Evolutionary conservation across 2,888 invertebrate species (phyloP).

Genomic region (Chymomyza caudatula): DNA sequence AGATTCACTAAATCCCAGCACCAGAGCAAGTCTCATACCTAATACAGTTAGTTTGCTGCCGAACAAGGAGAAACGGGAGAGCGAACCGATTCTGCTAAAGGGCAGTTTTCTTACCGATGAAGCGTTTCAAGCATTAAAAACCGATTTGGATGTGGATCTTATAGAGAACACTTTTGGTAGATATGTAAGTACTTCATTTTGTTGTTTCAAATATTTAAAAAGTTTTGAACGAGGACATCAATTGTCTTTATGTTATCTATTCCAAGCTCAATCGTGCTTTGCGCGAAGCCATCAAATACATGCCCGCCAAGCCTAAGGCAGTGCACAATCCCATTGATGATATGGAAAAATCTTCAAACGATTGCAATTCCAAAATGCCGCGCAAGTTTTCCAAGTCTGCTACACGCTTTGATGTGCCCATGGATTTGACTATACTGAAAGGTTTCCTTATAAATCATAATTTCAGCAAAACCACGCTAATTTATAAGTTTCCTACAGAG

Average conservation of each 20-base stretch:
- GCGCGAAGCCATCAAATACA: slow-evolving; percentile 75
- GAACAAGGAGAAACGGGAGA: slow-evolving; percentile 65
- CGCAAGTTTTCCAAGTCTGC: slow-evolving; percentile 86
- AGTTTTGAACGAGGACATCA: background rate
- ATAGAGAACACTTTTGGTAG: slow-evolving; percentile 77
- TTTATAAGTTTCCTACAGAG: slow-evolving; percentile 76
- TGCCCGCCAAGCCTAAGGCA: slow-evolving; percentile 56
- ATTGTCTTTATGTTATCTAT: background rate
- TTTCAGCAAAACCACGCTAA: background rate
- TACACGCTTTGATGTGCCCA: slow-evolving; percentile 86
- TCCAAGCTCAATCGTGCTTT: slow-evolving; percentile 74
- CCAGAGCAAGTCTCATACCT: slow-evolving; percentile 82
- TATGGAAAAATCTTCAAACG: slow-evolving; percentile 52
- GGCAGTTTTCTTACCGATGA: slow-evolving; percentile 76
- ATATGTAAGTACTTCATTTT: slow-evolving; percentile 63
- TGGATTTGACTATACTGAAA: slow-evolving; percentile 81
- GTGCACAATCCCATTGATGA: slow-evolving; percentile 42
- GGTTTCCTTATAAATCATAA: slow-evolving; percentile 20
- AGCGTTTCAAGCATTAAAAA: slow-evolving; percentile 75
- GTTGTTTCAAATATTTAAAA: background rate
- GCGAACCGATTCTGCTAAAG: slow-evolving; percentile 76
- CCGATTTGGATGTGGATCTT: slow-evolving; percentile 74
- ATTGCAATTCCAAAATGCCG: slow-evolving; percentile 80
- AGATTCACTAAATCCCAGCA: slow-evolving; percentile 84
- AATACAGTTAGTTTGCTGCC: slow-evolving; percentile 66